Percentiles rank a stretch among this genome's conserved stretches.
Evolutionary conservation across 2,797 vertebrate species (phyloP).

Genomic region (Coendou prehensilis): DNA sequence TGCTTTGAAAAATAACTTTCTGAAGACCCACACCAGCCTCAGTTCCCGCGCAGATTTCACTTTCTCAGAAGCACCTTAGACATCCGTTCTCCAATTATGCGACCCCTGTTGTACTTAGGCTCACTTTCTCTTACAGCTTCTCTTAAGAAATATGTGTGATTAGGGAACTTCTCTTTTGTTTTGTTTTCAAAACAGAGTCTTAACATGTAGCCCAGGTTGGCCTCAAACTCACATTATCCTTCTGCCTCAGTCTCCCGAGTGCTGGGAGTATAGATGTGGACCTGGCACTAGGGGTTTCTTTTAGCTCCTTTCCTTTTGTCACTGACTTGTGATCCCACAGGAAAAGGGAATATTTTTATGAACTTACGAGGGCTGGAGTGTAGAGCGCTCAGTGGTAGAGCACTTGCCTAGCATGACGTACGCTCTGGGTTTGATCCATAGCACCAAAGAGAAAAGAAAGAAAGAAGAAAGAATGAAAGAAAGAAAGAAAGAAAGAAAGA

Average conservation of each 20-base stretch:
- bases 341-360: neutral
- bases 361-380: neutral
- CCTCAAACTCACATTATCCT: neutral
- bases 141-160: neutral
- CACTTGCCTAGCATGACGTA: neutral
- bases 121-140: neutral
- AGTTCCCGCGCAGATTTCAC: conserved; percentile 54
- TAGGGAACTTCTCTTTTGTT: neutral
- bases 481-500: too few relatives aligned
- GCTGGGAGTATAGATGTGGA: neutral
- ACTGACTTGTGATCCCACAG: neutral
- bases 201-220: neutral
- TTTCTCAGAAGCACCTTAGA: conserved; percentile 60
- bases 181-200: neutral
- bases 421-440: neutral
- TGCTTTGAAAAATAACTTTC: conserved; percentile 68
- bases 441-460: neutral
- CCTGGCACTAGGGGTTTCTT: neutral
- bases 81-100: neutral
- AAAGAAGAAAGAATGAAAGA: too few relatives aligned
- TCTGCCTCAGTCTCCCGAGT: neutral
- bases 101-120: neutral
- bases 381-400: neutral
- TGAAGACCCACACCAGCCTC: neutral
- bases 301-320: neutral